Evolutionary conservation across 2,888 invertebrate genomes (phyloP).

Genomic region (Diabrotica balteata): DNA sequence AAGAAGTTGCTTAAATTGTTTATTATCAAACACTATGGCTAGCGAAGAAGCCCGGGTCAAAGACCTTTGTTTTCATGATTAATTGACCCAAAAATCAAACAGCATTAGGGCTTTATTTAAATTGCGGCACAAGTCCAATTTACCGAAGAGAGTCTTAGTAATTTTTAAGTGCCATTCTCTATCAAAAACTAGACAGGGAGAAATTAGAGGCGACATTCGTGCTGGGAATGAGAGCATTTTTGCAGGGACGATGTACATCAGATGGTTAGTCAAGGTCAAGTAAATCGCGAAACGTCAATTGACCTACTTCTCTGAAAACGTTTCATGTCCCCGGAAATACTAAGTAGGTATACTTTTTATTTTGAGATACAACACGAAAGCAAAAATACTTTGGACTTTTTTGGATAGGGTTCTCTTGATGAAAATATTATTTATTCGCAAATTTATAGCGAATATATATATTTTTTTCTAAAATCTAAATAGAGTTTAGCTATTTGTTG

Average conservation of each 20-base stretch:
- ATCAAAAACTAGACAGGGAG: slow-evolving; percentile 11
- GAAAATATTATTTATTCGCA: too few relatives aligned
- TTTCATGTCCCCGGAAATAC: slow-evolving; percentile 8
- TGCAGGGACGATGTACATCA: slow-evolving; percentile 3
- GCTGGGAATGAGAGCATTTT: slow-evolving; percentile 17
- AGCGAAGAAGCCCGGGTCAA: too few relatives aligned
- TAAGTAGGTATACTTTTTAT: background rate
- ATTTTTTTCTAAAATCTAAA: too few relatives aligned
- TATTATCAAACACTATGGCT: too few relatives aligned
- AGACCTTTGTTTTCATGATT: background rate
- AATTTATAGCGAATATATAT: too few relatives aligned
- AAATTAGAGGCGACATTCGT: slow-evolving; percentile 2
- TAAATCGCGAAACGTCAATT: slow-evolving; percentile 13
- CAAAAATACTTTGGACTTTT: too few relatives aligned
- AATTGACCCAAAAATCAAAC: slow-evolving; percentile 8
- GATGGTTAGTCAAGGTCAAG: slow-evolving; percentile 8
- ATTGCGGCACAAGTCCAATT: background rate
- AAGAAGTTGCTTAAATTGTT: too few relatives aligned
- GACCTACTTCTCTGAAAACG: slow-evolving; percentile 5
- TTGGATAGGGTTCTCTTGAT: too few relatives aligned
- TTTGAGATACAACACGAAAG: too few relatives aligned
- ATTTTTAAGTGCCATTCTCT: slow-evolving; percentile 8
- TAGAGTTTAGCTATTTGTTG: too few relatives aligned
- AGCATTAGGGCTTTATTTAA: background rate
- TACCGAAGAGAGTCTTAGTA: background rate